Base-by-base conservation (phyloP, 2,113 vertebrate genomes). In the Climacteris rufus region DNA sequence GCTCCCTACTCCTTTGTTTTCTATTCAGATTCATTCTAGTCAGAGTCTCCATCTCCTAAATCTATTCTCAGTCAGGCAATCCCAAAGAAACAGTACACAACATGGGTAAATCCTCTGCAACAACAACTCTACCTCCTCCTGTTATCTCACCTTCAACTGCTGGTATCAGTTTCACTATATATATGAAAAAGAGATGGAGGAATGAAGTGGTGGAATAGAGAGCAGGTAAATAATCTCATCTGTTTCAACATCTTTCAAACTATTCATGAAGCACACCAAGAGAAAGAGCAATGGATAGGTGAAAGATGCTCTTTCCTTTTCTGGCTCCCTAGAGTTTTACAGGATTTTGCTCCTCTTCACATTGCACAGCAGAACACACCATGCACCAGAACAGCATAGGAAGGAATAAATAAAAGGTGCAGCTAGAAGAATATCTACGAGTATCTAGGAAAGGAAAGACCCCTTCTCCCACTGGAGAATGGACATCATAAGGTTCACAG, bases 341-440 rank as follows among this genome's bases (percentile, higher is more conserved):
- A 49, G 83, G 71, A 72, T 93, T 90, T 92, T 91, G 21, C 37
- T 95, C 35, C 85, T 83, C 76, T 96, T 83, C 88, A 89, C 39
- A 2, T 18, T 37, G 65, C 35, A 9, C 61, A 60, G 30, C 81
- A 82, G 52, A 94, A 75, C 3, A 18, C 15, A n/a, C 12, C 79
- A n/a, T 2, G 7, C 33, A 42, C 33, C 69, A 87, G 52, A 44
- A 21, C 22, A 87, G 27, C 2, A 0, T 5, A 13, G 78, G 39
- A 59, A 82, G 42, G 53, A 94, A 95, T 69, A 80, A 89, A 83
- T n/a, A 88, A 52, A 77, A 77, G 8, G 22, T 53, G 53, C 50
- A 50, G 39, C 42, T 80, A 56, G 61, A 80, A 74, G 49, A 90
- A 35, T 72, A 68, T 22, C 63, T 60, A 2, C 0, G 0, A 63